Evolutionary conservation across 1,140 invertebrate species (phyloP), one percentile per base, ranked within the genome.

Genomic region (Aphidius ervi): DNA sequence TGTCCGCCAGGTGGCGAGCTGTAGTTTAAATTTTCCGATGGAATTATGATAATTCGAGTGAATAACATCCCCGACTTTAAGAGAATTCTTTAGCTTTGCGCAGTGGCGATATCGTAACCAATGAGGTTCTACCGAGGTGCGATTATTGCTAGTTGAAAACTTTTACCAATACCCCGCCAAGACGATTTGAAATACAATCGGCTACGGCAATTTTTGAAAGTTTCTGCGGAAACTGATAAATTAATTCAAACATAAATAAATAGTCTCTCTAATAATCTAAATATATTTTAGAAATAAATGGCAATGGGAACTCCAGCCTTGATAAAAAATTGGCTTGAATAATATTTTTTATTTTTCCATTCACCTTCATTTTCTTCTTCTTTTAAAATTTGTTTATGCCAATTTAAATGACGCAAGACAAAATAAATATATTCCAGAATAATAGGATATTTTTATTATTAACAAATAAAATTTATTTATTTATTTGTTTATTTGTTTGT

Each of bases 131-230:
- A 86, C 87, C 83, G 88, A 90, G 87, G 86, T 89, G 88, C 87
- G 87, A 89, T 90, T 89, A 90, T 90, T 90, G 87, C 88, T 90
- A 89, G 87, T 90, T 90, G 88, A 90, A 90, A 90, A 90, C 88
- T 89, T 86, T 62, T 62, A 62, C 60, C 60, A 62, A 62, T 62
- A 62, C 60, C 60, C 60, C 60, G 60, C 60, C 60, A 62, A 62
- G 60, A 62, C 60, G 60, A 62, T 88, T 89, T 92, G 90, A 91
- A 92, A 92, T 87, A 62, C 60, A 55, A 62, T 62, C 60, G 60
- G 60, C 60, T 62, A 62, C 54, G 60, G 60, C 60, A 62, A 62
- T 62, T 68, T 68, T 68, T 79, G 73, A 72, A 76, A 79, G 76
- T 76, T 79, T 77, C 76, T 78, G 68, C 71, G 74, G 77, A 62